Base-by-base conservation (phyloP, 2,113 vertebrate species). In the Lophura nycthemera region DNA sequence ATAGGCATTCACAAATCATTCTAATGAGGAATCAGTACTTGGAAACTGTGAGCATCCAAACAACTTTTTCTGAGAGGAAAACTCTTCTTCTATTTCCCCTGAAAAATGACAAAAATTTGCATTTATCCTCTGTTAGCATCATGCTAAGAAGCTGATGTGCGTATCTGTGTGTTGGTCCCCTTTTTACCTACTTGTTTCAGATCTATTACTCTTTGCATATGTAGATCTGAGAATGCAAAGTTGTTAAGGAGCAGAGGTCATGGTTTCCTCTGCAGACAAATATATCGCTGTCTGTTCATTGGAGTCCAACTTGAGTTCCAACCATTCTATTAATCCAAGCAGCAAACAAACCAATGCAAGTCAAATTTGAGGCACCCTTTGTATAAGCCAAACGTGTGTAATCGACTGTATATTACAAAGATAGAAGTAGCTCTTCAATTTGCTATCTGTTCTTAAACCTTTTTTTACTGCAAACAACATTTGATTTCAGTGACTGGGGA, bases 131-230 rank as follows among this genome's bases (percentile, higher is more conserved):
- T 66, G 5, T 34, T 43, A 75, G 34, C 19, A 70, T 14, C 50
- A 7, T 1, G 12, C 20, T n/a, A 66, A 48, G 80, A 80, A 56
- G 11, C 43, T 65, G 63, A 32, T 17, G 24, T 65, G 32, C 18
- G 48, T 52, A 22, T 30, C 13, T 20, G 4, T 7, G 5, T 10
- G 9, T 4, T 9, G 63, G 5, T n/a, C 0, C 11, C 12, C 21
- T 80, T 56, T 22, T 52, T 76, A n/a, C 65, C 63, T 7, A 1
- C 3, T 14, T 66, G 32, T 14, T 83, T 64, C 67, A 4, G 32
- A 47, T 92, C 36, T 74, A 8, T 56, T 27, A 6, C 8, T 1
- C 21, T 57, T 60, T 83, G 29, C 10, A 19, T 34, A 13, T 2
- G 7, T 17, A n/a, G 10, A 65, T 11, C 56, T 81, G 45, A 57